Evolutionary conservation across 2,888 invertebrate genomes (phyloP).

Genomic region (Amphipyra berbera): DNA sequence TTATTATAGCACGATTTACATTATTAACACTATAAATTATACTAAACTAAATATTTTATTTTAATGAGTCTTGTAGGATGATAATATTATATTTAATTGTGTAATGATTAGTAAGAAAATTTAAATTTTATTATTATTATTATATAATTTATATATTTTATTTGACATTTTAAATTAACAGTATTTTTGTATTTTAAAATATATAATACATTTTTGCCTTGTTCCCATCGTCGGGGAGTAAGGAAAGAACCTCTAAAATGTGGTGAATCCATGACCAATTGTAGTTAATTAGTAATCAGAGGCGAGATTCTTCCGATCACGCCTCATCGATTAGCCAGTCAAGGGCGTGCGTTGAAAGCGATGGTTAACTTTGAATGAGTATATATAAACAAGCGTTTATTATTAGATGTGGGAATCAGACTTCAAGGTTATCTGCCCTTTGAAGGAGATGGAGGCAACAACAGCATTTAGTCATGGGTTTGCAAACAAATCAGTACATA

Average conservation of each 20-base stretch:
- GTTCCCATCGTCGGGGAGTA: constrained; percentile 6
- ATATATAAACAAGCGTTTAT: constrained; percentile 25
- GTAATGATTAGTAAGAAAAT: too few relatives aligned
- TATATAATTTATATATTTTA: too few relatives aligned
- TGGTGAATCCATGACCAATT: constrained; percentile 72
- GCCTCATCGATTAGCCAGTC: constrained; percentile 69
- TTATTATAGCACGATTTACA: too few relatives aligned
- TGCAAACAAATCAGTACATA: neutral
- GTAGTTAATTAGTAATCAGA: constrained; percentile 70
- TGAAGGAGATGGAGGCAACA: neutral
- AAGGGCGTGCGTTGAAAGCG: constrained; percentile 66
- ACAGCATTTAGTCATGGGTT: neutral
- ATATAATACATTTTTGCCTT: constrained; percentile 12
- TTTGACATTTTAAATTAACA: too few relatives aligned
- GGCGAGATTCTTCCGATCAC: constrained; percentile 71
- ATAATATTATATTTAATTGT: too few relatives aligned
- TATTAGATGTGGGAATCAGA: constrained; percentile 33
- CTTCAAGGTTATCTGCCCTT: neutral
- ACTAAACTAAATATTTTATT: too few relatives aligned
- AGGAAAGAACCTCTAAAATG: constrained; percentile 48
- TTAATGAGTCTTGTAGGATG: too few relatives aligned
- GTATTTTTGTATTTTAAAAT: too few relatives aligned
- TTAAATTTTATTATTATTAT: too few relatives aligned
- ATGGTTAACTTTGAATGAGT: constrained; percentile 25
- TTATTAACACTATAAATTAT: too few relatives aligned